Base-by-base conservation (phyloP, 2,888 invertebrate genomes). In the Pyrgus malvae region DNA sequence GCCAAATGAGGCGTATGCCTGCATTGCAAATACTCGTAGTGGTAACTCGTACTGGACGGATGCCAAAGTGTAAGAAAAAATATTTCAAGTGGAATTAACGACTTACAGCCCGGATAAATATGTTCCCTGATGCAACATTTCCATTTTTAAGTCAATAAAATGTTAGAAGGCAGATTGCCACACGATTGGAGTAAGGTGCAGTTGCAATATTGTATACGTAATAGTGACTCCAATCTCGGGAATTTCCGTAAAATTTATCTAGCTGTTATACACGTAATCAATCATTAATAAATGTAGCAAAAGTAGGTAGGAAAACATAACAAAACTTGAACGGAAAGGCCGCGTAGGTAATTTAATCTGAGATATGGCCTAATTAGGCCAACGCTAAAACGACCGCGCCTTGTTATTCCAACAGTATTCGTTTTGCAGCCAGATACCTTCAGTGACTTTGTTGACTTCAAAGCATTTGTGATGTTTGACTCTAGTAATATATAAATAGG, bases 1-100 rank as follows among this genome's bases (percentile, higher is more conserved):
- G 80, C 85, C 80, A 84, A 86, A 84, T 82, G 85, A 81, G 78
- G 74, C 72, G 71, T 74, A 79, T 76, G 82, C 78, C 76, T 79
- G 80, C 74, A 75, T 77, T 72, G 77, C 78, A 72, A 76, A 76
- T 75, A n/a, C n/a, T n/a, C n/a, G n/a, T n/a, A 76, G 76, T 73
- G 71, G 69, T 72, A 70, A 67, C 67, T 69, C 61, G 62, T 63
- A 61, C 68, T 74, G 68, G 73, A 67, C 62, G 59, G 57, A 64
- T 60, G 68, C 71, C 69, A 74, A 64, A 58, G 57, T 56, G 62
- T 56, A 61, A 61, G 61, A 61, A 61, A 62, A 61, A 63, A 62
- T 58, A 45, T 42, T 57, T 59, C 55, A 29, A 56, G 54, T 57
- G 60, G 59, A 61, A 55, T 50, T 55, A 61, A 57, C 16, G 41